A percentile compares a stretch with the other conserved stretches of the same genome.
These are phyloP conservation scores for Bettongia penicillata DNA, from an alignment of 2,113 vertebrate species.

Conservation along the genomic window DNA sequence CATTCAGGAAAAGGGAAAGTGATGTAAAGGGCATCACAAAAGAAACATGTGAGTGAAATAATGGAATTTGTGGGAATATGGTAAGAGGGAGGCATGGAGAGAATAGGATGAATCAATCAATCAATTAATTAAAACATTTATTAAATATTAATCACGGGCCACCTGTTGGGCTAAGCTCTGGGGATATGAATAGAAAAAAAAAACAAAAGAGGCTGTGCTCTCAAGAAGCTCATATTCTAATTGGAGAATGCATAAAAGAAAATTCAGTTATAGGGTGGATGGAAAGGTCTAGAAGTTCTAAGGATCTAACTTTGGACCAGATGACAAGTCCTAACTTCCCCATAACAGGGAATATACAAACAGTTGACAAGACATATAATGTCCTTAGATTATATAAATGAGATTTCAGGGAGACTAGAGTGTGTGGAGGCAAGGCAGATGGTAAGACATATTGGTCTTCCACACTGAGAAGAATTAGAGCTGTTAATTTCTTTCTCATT, in stretches of 20 bases:
- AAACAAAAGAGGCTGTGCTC: not conserved
- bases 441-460: not conserved
- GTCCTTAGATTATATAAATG: not conserved
- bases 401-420: not conserved
- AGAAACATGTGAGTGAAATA: not conserved
- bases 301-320: not conserved
- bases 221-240: not conserved
- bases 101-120: not conserved
- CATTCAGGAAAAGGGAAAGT: not conserved
- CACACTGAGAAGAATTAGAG: not conserved
- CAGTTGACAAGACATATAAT: not conserved
- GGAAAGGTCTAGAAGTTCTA: not conserved
- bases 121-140: not conserved
- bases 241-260: not conserved
- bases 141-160: not conserved
- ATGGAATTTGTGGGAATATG: not conserved
- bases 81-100: not conserved
- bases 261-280: not conserved
- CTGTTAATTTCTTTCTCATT: not conserved
- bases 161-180: not conserved
- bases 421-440: not conserved
- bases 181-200: not conserved
- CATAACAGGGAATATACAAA: not conserved
- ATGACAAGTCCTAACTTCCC: not conserved
- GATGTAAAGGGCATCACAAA: not conserved